Base-by-base conservation (phyloP, 2,113 vertebrate genomes). In the Phylloscopus trochiloides region DNA sequence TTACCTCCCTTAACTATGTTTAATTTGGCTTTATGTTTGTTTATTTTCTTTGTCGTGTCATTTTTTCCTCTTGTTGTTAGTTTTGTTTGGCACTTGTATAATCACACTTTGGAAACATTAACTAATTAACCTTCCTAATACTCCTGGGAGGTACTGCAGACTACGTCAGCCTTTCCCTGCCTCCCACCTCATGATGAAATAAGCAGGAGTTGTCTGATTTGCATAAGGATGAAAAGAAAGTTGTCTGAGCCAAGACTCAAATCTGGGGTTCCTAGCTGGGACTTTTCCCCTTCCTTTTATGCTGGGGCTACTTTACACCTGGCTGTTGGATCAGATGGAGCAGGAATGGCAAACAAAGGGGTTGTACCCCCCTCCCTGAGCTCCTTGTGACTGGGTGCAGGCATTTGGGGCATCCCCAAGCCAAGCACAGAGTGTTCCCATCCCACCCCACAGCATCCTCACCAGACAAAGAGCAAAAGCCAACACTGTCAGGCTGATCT, bases 121-220 rank as follows among this genome's bases (percentile, higher is more conserved):
- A 92, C 90, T 96, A 94, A 96, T 95, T 97, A 96, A 92, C 95
- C 86, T 90, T 72, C 90, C 65, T 92, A 94, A 93, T 88, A 57
- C 75, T 97, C 76, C 88, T 96, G 96, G 93, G 96, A 90, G 90
- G 92, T 95, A 34, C 76, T 86, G 65, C 15, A 80, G 57, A 59
- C 79, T 96, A 96, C 85, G 47, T 94, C 90, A 97, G 86, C 86
- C 88, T 83, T 95, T 52, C 48, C 9, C 45, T 86, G n/a, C 90
- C 75, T 95, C 95, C 82, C 86, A 96, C 76, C 67, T 92, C 26
- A 65, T 90, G 93, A 92, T 95, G 93, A 88, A 96, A 88, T 92
- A 95, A 88, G 57, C 40, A 93, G 88, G 90, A 95, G 51, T 92
- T 92, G 79, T 84, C 86, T 95, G 72, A 88, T 97, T 96, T 96